Percentiles rank a stretch among this genome's conserved stretches.
Conservation (phyloP, 2,797 vertebrate genomes). For the Sebastes umbrosus region DNA sequence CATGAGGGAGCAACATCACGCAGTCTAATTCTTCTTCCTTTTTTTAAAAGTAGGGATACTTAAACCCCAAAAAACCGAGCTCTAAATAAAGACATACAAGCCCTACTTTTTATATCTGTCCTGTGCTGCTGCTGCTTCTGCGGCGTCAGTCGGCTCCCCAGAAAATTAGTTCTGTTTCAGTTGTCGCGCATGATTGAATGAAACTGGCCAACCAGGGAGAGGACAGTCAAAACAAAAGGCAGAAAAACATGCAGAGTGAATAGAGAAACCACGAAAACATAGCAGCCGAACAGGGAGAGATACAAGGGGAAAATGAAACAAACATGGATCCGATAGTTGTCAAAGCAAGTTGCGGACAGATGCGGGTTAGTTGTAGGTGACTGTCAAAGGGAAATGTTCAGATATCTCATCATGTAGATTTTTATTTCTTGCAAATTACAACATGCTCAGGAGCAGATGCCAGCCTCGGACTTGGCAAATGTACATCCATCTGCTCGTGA, state of each 20-base stretch:
- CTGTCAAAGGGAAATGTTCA: neutral
- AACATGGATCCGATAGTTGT: neutral
- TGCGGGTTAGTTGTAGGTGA: neutral
- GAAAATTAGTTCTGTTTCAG: conserved; percentile 32
- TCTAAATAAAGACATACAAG: conserved; percentile 38
- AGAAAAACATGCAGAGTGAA: neutral
- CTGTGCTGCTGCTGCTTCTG: neutral
- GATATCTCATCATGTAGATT: neutral
- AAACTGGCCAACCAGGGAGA: neutral
- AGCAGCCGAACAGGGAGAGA: neutral
- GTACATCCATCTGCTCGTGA: conserved; percentile 4
- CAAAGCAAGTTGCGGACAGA: neutral
- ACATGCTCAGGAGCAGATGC: conserved; percentile 5
- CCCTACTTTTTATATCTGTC: conserved; percentile 25
- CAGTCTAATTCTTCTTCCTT: conserved; percentile 33
- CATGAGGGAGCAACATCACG: conserved; percentile 55
- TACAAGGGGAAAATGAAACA: neutral
- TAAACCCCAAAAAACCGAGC: neutral
- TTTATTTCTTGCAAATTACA: neutral
- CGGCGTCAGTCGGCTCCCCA: neutral
- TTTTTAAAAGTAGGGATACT: conserved; percentile 23
- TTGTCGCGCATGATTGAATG: conserved; percentile 26
- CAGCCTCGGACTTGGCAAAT: neutral
- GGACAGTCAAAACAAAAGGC: neutral
- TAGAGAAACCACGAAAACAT: neutral